Evolutionary conservation across 2,888 invertebrate genomes (phyloP), one percentile per base, ranked within the genome.

Genomic region (Drosophila multiciliata): DNA sequence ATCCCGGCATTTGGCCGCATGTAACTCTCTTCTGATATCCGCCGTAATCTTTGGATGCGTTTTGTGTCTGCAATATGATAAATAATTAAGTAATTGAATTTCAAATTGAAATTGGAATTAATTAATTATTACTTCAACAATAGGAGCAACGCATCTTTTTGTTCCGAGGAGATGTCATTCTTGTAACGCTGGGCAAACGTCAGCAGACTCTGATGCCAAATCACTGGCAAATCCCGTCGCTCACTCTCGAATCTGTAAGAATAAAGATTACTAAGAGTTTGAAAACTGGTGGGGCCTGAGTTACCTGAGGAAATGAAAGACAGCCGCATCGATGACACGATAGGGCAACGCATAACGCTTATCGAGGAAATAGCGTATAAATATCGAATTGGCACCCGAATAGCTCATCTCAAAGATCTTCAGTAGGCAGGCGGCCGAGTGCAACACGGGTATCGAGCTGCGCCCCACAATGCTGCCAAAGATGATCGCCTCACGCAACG

Each of bases 371-470:
- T 98, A 97, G 72, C 98, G 94, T 64, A 99, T 94, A 91, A 99
- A 98, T 89, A 99, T 97, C 38, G 98, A 99, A 93, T 97, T 99
- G 0, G 99, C 98, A 3, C 99, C 99, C 32, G 96, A 97, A 91
- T 99, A 99, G 86, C 97, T 98, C 99, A 99, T 99, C 94, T 99
- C 98, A 49, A 99, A 98, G 67, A 99, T 97, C 94, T 98, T 98
- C 35, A 99, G 93, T 91, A 99, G 95, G 35, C 99, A 98, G 2
- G 99, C 99, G 38, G 98, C 97, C 0, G 99, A 98, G 93, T 99
- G 99, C 35, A 99, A 94, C 64, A 98, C 96, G 0, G 99, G 99
- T 55, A 99, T 97, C 0, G 98, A 98, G 92, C 96, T 97, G 82
- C 97, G 96, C 0, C 97, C 96, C 63, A 99, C 92, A 2, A 99